Evolutionary conservation across 1,140 invertebrate genomes (phyloP).

Genomic region (Panagrolaimus sp.): DNA sequence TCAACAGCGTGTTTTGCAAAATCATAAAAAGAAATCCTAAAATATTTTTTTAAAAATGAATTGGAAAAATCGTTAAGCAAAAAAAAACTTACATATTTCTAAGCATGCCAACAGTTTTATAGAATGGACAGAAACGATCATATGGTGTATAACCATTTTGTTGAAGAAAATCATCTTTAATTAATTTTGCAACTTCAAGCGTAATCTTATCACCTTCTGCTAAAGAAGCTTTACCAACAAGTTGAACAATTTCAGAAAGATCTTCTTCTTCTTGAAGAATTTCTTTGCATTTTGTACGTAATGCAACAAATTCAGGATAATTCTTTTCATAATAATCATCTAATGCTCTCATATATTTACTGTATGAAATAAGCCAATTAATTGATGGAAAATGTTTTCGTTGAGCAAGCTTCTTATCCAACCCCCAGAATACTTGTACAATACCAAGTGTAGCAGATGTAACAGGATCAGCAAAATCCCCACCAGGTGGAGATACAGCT

Average conservation of each 20-base stretch:
- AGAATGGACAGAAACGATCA: conserved; percentile 98
- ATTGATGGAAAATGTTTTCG: conserved; percentile 99
- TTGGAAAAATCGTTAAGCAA: too few species aligned
- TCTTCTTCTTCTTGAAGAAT: conserved; percentile 97
- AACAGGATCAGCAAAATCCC: conserved; percentile 99
- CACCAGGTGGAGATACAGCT: conserved; percentile 97
- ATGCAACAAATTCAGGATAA: conserved; percentile 93
- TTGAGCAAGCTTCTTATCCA: conserved; percentile 98
- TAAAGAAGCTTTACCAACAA: conserved; percentile 88
- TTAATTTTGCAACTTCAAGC: conserved; percentile 90
- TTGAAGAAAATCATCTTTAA: conserved; percentile 99
- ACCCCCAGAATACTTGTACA: conserved; percentile 99
- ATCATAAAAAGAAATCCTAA: conserved; percentile 95
- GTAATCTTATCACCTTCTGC: conserved; percentile 99
- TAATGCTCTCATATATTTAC: conserved; percentile 93
- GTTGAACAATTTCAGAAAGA: conserved; percentile 96
- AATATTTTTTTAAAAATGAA: too few species aligned
- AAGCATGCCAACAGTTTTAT: conserved; percentile 98
- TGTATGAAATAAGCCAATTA: conserved; percentile 98
- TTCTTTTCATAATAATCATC: conserved; percentile 99
- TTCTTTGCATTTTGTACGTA: conserved; percentile 75
- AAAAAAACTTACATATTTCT: too few species aligned
- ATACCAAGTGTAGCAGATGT: conserved; percentile 97
- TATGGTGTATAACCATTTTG: conserved; percentile 85
- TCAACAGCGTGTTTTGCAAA: conserved; percentile 94